Evolutionary conservation across 2,113 vertebrate genomes (phyloP).

Genomic region (Macquaria ambigua): DNA sequence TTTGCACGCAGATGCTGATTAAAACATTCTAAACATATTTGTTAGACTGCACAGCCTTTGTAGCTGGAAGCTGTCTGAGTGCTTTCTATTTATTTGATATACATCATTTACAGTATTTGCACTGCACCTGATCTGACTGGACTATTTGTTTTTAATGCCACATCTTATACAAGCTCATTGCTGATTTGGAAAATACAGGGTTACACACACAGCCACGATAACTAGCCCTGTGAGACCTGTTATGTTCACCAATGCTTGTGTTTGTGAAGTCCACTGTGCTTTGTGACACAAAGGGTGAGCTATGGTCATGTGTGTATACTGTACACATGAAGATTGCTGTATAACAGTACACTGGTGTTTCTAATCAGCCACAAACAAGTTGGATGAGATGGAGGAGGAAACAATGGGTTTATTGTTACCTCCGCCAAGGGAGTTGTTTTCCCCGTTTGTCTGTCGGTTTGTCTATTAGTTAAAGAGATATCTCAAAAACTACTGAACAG

Average conservation of each 20-base stretch:
- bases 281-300: not conserved
- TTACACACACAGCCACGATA: not conserved
- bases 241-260: not conserved
- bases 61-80: not conserved
- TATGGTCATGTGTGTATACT: conserved; percentile 11
- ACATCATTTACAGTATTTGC: not conserved
- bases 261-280: not conserved
- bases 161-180: not conserved
- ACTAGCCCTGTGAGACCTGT: not conserved
- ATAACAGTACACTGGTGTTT: conserved; percentile 30
- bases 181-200: not conserved
- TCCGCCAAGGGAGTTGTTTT: not conserved
- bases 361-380: conserved; percentile 43
- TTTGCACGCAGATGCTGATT: not conserved
- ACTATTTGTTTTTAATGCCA: not conserved
- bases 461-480: conserved; percentile 16
- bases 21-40: not conserved
- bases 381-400: conserved; percentile 10
- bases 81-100: not conserved
- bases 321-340: not conserved
- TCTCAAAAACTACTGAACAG: not conserved
- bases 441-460: not conserved
- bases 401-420: conserved; percentile 50
- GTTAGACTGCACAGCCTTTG: not conserved
- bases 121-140: not conserved